Evolutionary conservation across 2,797 vertebrate genomes (phyloP).

Genomic region (Hoplostethus atlanticus): DNA sequence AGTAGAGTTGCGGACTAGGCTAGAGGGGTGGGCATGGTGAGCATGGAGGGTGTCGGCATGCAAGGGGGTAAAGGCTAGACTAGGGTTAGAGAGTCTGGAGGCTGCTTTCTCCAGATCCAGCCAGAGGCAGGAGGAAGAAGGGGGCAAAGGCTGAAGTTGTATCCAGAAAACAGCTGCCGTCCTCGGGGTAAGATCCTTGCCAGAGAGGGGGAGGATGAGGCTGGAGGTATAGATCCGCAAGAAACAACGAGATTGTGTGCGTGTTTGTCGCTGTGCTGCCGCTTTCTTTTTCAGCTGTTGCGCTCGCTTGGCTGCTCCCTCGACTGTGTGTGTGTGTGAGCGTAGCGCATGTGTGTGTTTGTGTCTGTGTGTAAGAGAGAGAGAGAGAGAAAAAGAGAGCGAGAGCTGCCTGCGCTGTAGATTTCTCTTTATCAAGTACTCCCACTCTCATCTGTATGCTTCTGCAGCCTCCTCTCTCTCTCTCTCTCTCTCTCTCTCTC

Average conservation of each 20-base stretch:
- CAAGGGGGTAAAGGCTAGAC: constrained; percentile 36
- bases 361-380: constrained; percentile 47
- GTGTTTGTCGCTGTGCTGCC: constrained; percentile 58
- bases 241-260: constrained; percentile 54
- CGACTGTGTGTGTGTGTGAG: constrained; percentile 30
- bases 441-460: constrained; percentile 99
- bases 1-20: constrained; percentile 51
- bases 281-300: constrained; percentile 82
- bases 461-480: constrained; percentile 89
- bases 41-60: constrained; percentile 67
- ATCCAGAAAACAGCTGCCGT: constrained; percentile 74
- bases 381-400: constrained; percentile 75
- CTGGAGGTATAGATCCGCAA: constrained; percentile 76
- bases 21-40: constrained; percentile 63
- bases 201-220: constrained; percentile 52
- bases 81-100: constrained; percentile 44
- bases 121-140: constrained; percentile 34
- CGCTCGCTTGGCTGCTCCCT: constrained; percentile 75
- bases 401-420: constrained; percentile 91
- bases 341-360: constrained; percentile 25
- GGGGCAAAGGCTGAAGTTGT: constrained; percentile 66
- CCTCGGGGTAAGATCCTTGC: constrained; percentile 74
- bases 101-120: constrained; percentile 62
- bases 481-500: constrained; percentile 77
- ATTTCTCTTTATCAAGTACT: constrained; percentile 98